Evolutionary conservation across 2,888 invertebrate species (phyloP).

Genomic region (Apotomis turbidana): DNA sequence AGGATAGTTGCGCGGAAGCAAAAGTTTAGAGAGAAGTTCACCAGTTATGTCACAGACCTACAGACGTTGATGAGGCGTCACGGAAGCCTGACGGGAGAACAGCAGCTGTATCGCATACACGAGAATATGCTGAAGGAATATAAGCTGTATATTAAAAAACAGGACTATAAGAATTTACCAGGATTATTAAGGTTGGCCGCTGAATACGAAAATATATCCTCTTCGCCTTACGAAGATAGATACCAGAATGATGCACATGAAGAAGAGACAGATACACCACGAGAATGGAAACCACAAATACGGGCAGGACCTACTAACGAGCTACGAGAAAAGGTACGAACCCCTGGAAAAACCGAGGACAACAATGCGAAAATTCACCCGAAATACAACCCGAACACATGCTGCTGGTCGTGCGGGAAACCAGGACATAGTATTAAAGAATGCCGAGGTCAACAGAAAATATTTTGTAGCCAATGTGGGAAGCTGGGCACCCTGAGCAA

Average conservation of each 20-base stretch:
- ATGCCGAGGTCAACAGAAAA: neutral
- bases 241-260: neutral
- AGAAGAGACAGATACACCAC: too few species aligned
- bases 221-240: neutral
- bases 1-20: too few species aligned
- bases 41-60: too few species aligned
- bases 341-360: neutral
- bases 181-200: neutral
- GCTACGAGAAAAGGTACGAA: too few species aligned
- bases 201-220: neutral
- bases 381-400: neutral
- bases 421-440: neutral
- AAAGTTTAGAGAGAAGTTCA: too few species aligned
- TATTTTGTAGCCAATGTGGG: constrained; percentile 6
- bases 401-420: constrained; percentile 8
- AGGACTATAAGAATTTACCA: neutral
- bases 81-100: too few species aligned
- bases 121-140: neutral
- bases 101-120: neutral
- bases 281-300: neutral
- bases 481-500: neutral
- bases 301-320: neutral
- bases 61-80: too few species aligned
- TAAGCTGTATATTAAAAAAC: neutral
- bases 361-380: neutral